Evolutionary conservation across 1,140 invertebrate genomes (phyloP).

Genomic region (Eciton burchellii): DNA sequence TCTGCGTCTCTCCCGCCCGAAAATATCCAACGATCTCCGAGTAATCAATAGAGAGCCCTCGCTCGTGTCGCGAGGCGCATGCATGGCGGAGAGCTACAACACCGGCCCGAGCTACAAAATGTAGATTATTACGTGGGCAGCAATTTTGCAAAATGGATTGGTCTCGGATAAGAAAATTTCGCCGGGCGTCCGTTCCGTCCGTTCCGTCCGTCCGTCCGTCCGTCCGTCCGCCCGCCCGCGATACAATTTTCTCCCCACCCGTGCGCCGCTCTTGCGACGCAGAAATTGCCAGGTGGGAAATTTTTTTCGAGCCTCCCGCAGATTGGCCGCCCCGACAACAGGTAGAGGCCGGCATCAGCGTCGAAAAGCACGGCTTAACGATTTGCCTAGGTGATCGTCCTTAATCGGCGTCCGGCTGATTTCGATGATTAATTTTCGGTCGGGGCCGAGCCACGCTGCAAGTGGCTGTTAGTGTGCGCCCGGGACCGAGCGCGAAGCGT

Average conservation of each 20-base stretch:
- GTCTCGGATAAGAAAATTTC: slow-evolving; percentile 43
- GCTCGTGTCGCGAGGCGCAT: slow-evolving; percentile 42
- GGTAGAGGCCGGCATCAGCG: slow-evolving; percentile 40
- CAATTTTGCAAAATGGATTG: slow-evolving; percentile 55
- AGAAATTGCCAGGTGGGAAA: slow-evolving; percentile 60
- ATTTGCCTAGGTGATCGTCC: slow-evolving; percentile 60
- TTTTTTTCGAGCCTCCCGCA: slow-evolving; percentile 52
- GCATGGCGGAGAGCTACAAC: slow-evolving; percentile 45
- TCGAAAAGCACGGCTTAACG: slow-evolving; percentile 55
- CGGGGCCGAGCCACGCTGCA: slow-evolving; percentile 67
- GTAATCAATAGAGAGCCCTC: slow-evolving; percentile 49
- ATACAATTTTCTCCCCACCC: slow-evolving; percentile 61
- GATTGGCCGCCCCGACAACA: slow-evolving; percentile 50
- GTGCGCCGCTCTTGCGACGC: slow-evolving; percentile 19
- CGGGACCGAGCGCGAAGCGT: slow-evolving; percentile 54
- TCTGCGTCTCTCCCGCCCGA: background rate
- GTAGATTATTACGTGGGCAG: slow-evolving; percentile 36
- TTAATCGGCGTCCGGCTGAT: slow-evolving; percentile 71
- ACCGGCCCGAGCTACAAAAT: slow-evolving; percentile 38
- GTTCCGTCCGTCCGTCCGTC: too few species aligned
- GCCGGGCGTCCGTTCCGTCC: slow-evolving; percentile 22
- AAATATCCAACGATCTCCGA: slow-evolving; percentile 49
- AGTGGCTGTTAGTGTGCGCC: slow-evolving; percentile 78
- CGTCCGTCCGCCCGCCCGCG: too few species aligned
- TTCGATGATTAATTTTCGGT: slow-evolving; percentile 76